These are phyloP conservation scores for Podarcis raffonei DNA, from an alignment of 2,113 vertebrate species.

Conservation along the genomic window DNA sequence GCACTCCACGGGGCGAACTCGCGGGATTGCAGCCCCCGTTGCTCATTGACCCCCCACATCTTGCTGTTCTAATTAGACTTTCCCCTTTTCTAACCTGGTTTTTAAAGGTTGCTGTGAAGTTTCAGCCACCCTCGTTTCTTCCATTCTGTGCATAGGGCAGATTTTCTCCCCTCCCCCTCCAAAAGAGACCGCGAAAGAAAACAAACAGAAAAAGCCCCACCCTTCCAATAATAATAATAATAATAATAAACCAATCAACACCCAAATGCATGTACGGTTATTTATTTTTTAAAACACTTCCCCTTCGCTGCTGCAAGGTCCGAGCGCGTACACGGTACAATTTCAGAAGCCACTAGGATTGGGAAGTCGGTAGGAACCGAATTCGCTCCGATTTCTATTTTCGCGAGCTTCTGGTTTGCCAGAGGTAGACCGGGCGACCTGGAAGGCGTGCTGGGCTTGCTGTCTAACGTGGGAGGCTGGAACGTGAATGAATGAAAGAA, in stretches of 20 bases:
- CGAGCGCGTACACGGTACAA: neutral
- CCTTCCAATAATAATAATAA: too few relatives aligned
- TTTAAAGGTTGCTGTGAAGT: neutral
- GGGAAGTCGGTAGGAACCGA: neutral
- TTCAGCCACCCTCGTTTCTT: neutral
- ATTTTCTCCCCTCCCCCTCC: neutral
- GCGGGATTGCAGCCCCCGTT: neutral
- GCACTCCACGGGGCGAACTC: neutral
- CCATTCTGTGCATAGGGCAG: neutral
- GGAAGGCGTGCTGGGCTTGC: neutral
- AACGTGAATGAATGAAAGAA: neutral
- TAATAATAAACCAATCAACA: too few relatives aligned
- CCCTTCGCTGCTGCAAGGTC: neutral
- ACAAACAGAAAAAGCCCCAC: too few relatives aligned
- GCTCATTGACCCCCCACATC: neutral
- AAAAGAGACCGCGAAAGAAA: neutral
- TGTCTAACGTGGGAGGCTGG: constrained; percentile 33
- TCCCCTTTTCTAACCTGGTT: neutral
- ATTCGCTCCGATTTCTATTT: neutral
- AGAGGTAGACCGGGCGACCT: neutral
- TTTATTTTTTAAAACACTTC: neutral
- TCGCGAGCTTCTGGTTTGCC: neutral
- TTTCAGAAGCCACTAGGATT: fast-evolving
- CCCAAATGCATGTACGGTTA: neutral
- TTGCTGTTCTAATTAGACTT: neutral